Evolutionary conservation across 2,797 vertebrate genomes (phyloP).

Genomic region (Tokudaia muenninki): DNA sequence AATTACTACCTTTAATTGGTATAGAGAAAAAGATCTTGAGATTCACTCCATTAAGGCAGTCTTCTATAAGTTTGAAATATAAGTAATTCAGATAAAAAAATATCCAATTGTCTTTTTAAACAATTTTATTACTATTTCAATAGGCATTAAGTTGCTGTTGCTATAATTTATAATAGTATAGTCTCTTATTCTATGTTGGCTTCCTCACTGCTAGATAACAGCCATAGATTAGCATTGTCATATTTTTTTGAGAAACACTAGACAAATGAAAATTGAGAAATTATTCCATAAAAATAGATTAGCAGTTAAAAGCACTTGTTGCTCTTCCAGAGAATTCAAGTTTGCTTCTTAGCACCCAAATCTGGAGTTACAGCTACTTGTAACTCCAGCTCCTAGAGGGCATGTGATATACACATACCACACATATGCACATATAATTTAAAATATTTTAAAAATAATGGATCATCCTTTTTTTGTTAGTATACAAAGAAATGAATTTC

Average conservation of each 20-base stretch:
- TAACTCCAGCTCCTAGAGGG: neutral
- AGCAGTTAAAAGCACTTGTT: neutral
- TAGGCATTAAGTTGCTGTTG: neutral
- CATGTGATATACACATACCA: neutral
- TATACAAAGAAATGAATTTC: neutral
- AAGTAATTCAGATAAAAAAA: slow-evolving; percentile 49
- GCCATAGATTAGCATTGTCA: neutral
- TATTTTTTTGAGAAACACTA: neutral
- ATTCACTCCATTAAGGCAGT: neutral
- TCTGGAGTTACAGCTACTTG: neutral
- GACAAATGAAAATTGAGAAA: neutral
- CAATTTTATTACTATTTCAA: neutral
- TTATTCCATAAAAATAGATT: neutral
- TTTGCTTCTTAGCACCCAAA: neutral
- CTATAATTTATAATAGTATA: neutral
- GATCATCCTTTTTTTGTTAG: neutral
- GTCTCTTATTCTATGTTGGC: neutral
- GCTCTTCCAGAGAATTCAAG: neutral
- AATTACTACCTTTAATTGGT: slow-evolving; percentile 64
- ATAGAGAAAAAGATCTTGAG: slow-evolving; percentile 48
- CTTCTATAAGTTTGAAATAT: slow-evolving; percentile 56
- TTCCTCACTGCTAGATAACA: neutral
- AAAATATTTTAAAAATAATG: neutral
- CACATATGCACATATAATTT: neutral
- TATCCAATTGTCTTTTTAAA: neutral